These are phyloP conservation scores for Polyergus mexicanus DNA, from an alignment of 1,140 invertebrate genomes.

Conservation along the genomic window DNA sequence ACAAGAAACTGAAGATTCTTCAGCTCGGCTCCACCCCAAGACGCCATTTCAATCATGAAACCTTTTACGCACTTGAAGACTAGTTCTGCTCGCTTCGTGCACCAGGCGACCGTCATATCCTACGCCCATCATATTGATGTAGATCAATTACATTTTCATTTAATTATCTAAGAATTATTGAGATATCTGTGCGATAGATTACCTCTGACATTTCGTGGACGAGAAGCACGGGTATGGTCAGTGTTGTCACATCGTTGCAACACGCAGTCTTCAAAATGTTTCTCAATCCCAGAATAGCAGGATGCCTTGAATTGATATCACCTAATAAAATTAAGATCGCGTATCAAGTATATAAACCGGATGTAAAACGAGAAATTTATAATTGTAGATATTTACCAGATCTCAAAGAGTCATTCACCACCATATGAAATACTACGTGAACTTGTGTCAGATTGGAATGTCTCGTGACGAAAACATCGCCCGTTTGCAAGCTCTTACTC, in stretches of 20 bases:
- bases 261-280: conserved; percentile 98
- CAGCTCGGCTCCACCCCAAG: conserved; percentile 95
- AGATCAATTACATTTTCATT: conserved; percentile 12
- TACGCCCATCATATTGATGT: conserved; percentile 76
- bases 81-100: conserved; percentile 97
- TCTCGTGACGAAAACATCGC: conserved; percentile 97
- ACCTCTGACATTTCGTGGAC: conserved; percentile 98
- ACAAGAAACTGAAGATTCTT: conserved; percentile 95
- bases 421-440: conserved; percentile 98
- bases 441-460: conserved; percentile 98
- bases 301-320: conserved; percentile 98
- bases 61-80: conserved; percentile 99
- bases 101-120: conserved; percentile 99
- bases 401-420: conserved; percentile 92
- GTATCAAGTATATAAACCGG: neutral
- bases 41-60: conserved; percentile 99
- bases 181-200: conserved; percentile 57
- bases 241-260: conserved; percentile 96
- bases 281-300: conserved; percentile 97
- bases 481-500: conserved; percentile 90
- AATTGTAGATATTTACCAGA: conserved; percentile 84
- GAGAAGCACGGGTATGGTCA: conserved; percentile 97
- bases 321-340: conserved; percentile 85
- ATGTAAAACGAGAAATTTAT: neutral
- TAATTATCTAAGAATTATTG: conserved; percentile 37